Base-by-base conservation (phyloP, 2,888 invertebrate genomes). In the Uloborus plumipes region DNA sequence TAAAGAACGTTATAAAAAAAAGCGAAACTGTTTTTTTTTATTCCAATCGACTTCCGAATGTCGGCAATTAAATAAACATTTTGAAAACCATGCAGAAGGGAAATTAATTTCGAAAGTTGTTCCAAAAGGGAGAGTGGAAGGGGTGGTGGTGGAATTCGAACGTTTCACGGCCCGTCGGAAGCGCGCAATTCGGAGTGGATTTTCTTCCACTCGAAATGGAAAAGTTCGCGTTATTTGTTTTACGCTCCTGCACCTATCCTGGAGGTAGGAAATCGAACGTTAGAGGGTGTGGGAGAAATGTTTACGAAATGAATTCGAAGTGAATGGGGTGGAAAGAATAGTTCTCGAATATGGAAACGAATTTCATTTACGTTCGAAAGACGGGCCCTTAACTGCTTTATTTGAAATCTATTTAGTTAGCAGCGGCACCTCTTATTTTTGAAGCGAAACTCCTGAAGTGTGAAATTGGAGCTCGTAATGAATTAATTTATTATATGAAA, bases 61-160 rank as follows among this genome's bases (percentile, higher is more conserved):
- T 49, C 64, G 53, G 74, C 80, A 81, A 81, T 81, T 81, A 81
- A 81, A 81, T 81, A 81, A 81, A 81, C 80, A 81, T 81, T 81
- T 81, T 73, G 74, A 65, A 58, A 74, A 22, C 74, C 53, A 64
- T 74, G 47, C 73, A 22, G 80, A 74, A 74, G 70, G 62, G 62
- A 74, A 81, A 81, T 81, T 81, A 81, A 81, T 81, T 81, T 81
- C 80, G 65, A 81, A 81, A 80, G 80, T 69, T 62, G 79, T 80
- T 73, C 67, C 61, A 61, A 50, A 47, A 51, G 26, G n/a, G n/a
- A 50, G 47, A 58, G 55, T n/a, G 61, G 51, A 53, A 39, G 53
- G 62, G 55, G 20, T n/a, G 15, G 18, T 31, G 53, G 49, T 39
- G 58, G 71, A 14, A 61, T 6, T 9, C n/a, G n/a, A 51, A 55